Evolutionary conservation across 2,113 vertebrate species (phyloP).

Genomic region (Heterotilapia buettikoferi): DNA sequence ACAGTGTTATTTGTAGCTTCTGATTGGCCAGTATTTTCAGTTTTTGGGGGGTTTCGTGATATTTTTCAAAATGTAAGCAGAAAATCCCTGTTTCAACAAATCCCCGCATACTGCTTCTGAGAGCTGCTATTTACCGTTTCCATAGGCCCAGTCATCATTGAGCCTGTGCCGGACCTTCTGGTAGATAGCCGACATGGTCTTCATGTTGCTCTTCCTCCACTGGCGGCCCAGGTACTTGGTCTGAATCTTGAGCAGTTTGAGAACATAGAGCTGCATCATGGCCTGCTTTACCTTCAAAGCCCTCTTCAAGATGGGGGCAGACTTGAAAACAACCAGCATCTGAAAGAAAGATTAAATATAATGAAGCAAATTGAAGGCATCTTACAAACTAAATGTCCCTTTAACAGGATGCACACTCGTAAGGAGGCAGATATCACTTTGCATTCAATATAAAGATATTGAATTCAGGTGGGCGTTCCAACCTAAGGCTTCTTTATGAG

Average conservation of each 20-base stretch:
- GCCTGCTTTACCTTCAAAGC: conserved; percentile 96
- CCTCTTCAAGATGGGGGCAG: conserved; percentile 91
- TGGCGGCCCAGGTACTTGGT: conserved; percentile 96
- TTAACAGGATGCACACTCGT: accelerated
- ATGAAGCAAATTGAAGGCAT: not conserved
- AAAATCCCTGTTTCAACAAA: not conserved
- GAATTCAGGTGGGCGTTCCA: accelerated
- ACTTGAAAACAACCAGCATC: conserved; percentile 99
- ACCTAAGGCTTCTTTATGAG: not conserved
- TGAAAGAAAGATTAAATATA: conserved; percentile 16
- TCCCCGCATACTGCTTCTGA: conserved; percentile 62
- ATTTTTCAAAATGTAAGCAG: not conserved
- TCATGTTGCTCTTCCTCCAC: conserved; percentile 99
- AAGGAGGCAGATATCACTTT: not conserved
- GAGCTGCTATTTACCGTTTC: conserved; percentile 85
- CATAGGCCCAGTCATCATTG: conserved; percentile 97
- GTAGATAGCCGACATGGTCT: conserved; percentile 98
- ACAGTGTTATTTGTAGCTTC: not conserved
- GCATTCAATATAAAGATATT: not conserved
- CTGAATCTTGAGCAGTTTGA: conserved; percentile 95
- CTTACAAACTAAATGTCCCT: not conserved
- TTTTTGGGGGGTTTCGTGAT: accelerated
- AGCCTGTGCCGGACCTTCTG: conserved; percentile 97
- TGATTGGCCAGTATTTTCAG: not conserved
- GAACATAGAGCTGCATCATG: conserved; percentile 94